Evolutionary conservation across 2,113 vertebrate species (phyloP).

Genomic region (Rostratula benghalensis): DNA sequence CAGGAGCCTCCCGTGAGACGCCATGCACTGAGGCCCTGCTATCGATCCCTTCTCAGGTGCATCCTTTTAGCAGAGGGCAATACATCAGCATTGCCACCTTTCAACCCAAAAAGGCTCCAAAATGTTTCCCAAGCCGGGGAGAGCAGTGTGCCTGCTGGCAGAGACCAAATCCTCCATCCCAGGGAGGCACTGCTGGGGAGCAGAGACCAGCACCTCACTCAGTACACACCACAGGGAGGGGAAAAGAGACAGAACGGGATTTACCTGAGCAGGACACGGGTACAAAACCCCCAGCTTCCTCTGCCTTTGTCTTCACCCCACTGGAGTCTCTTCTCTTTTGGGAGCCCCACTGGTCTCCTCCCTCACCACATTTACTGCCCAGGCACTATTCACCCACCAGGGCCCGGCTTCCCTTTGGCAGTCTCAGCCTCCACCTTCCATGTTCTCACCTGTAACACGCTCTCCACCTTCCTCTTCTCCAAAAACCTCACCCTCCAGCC

Average conservation of each 20-base stretch:
- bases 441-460: rapidly evolving
- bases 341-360: not conserved
- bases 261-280: not conserved
- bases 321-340: not conserved
- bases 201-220: rapidly evolving
- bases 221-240: too few relatives aligned
- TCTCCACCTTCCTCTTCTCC: not conserved
- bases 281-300: not conserved
- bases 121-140: not conserved
- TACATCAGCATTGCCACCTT: not conserved
- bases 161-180: not conserved
- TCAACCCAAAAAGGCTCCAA: not conserved
- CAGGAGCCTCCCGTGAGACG: not conserved
- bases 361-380: not conserved
- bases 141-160: not conserved
- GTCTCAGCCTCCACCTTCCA: not conserved
- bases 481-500: not conserved
- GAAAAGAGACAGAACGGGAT: not conserved
- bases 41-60: not conserved
- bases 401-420: not conserved
- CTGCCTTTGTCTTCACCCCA: not conserved
- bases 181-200: not conserved
- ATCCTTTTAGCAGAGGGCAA: not conserved
- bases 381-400: not conserved
- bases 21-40: not conserved